A percentile compares a stretch with the other conserved stretches of the same genome.
These are phyloP conservation scores for Laticauda colubrina DNA, from an alignment of 2,113 vertebrate genomes.

Conservation along the genomic window DNA sequence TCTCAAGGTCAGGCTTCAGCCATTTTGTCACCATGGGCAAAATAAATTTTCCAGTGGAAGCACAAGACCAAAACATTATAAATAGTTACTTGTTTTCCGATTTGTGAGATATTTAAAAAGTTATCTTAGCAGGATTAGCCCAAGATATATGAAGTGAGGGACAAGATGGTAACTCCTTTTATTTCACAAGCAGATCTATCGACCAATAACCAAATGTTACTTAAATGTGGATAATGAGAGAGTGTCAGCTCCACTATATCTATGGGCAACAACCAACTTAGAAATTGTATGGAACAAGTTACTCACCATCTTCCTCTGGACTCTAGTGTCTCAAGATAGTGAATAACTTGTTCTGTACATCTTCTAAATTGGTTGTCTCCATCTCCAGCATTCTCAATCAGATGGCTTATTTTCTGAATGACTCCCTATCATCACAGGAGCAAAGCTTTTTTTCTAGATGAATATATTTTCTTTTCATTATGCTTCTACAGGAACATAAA, in stretches of 20 bases:
- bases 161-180: background rate
- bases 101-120: background rate
- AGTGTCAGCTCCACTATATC: background rate
- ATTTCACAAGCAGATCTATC: background rate
- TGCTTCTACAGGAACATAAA: background rate
- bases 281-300: background rate
- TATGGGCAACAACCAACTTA: no score
- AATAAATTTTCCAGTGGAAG: background rate
- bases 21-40: slow-evolving; percentile 15
- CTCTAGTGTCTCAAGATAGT: background rate
- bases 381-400: background rate
- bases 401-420: background rate
- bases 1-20: slow-evolving; percentile 7
- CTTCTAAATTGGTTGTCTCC: no score
- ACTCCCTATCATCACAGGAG: background rate
- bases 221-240: background rate
- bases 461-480: background rate
- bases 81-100: background rate
- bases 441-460: background rate
- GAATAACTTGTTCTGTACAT: background rate
- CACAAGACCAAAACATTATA: background rate
- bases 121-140: background rate
- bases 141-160: background rate
- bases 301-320: background rate
- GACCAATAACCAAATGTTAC: background rate